These are phyloP conservation scores for Delichon dasypus DNA, from an alignment of 2,797 vertebrate genomes.

Conservation along the genomic window DNA sequence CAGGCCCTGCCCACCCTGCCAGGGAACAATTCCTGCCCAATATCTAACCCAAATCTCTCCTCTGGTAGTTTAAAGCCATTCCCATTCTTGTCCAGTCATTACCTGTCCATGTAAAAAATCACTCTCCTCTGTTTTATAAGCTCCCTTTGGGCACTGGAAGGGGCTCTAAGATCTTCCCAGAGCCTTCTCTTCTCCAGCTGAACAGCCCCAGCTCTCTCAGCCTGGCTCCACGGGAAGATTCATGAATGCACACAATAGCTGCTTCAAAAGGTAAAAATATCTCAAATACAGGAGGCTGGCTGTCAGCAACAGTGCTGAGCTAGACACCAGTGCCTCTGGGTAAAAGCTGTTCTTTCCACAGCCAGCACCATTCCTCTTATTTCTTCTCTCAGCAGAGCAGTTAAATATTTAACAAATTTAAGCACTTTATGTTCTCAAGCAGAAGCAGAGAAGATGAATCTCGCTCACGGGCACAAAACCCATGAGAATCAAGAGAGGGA, in stretches of 20 bases:
- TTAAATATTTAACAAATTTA: background rate
- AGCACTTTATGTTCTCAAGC: background rate
- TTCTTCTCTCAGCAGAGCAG: background rate
- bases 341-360: background rate
- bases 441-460: background rate
- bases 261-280: conserved; percentile 35
- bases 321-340: background rate
- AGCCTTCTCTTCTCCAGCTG: background rate
- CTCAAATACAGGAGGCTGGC: background rate
- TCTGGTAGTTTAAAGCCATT: background rate
- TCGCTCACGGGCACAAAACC: background rate
- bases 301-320: background rate
- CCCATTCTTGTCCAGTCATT: background rate
- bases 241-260: background rate
- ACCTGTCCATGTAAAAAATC: background rate
- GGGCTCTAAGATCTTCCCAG: background rate
- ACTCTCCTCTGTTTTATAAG: background rate
- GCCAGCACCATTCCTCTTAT: background rate
- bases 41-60: background rate
- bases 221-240: background rate
- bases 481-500: background rate
- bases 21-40: background rate
- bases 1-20: accelerated
- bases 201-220: background rate
- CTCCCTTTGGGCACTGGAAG: background rate